Base-by-base conservation (phyloP, 2,888 invertebrate species). In the Steinernema scapterisci region DNA sequence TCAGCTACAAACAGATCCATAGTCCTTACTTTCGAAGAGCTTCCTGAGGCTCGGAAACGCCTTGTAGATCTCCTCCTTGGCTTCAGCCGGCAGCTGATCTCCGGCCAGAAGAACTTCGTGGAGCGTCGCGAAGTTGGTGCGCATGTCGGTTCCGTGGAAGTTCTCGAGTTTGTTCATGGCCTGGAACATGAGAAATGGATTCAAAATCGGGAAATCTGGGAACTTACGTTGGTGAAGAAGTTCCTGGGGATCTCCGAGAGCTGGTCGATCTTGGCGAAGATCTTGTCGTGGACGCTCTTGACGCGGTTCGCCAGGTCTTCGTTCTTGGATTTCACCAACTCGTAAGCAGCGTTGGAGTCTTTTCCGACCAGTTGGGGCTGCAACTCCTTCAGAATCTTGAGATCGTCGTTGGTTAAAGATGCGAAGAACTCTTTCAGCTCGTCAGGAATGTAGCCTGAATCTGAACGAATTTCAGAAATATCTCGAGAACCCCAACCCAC, bases 291-390 rank as follows among this genome's bases (percentile, higher is more conserved):
- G 16, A 63, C 16, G 31, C 27, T 63, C 63, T 27, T 63, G 31
- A 63, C 11, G 27, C 63, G 63, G 16, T 63, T 63, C 31, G 63
- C 63, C 16, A 63, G 63, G n/a, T 63, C 63, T 16, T 27, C 31
- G 63, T 27, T 63, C 19, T 31, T 63, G 7, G 31, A 27, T 31
- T 38, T 63, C 13, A 63, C n/a, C 27, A 63, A 16, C 63, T 63
- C 63, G 13, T 5, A 63, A 13, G 63, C 63, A 31, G 13, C 38
- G 38, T 21, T 31, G 63, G 25, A 38, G 31, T 27, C 27, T 31
- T 63, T 63, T 63, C 63, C 63, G 7, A 31, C 19, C 31, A 63
- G 27, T n/a, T 63, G 63, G 1, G 63, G 13, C 25, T 31, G 11
- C 5, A 63, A 13, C 31, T 63, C 63, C 11, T 63, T 38, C 1